phyloP scores from a whole-genome alignment of 2,797 vertebrate species.

The Chrosomus eos region DNA sequence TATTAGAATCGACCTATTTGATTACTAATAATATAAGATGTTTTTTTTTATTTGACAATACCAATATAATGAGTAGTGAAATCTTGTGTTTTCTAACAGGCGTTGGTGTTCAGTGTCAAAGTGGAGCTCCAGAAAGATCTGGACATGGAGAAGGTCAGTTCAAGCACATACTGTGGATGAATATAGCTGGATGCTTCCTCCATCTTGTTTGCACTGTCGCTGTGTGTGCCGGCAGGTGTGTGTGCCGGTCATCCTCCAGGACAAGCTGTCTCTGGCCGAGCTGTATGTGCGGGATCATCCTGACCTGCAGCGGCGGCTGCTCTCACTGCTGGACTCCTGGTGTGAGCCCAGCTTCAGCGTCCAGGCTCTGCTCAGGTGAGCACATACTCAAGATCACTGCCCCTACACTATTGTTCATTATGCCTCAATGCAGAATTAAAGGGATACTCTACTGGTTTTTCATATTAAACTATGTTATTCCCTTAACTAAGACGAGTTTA shows the following conservation, averaged over 20 bases:
- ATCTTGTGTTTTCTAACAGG: slow-evolving; percentile 63
- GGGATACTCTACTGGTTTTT: too few species aligned
- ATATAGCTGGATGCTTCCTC: too few species aligned
- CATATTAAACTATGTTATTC: too few species aligned
- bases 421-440: not conserved
- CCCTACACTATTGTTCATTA: not conserved
- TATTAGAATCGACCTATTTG: not conserved
- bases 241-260: slow-evolving; percentile 76
- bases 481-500: too few species aligned
- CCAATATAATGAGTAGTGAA: not conserved
- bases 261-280: slow-evolving; percentile 75
- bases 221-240: slow-evolving; percentile 70
- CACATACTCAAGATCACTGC: not conserved
- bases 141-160: slow-evolving; percentile 78
- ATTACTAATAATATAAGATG: too few species aligned
- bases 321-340: slow-evolving; percentile 79
- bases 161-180: not conserved
- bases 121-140: slow-evolving; percentile 75
- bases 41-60: not conserved
- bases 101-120: slow-evolving; percentile 68
- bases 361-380: slow-evolving; percentile 57
- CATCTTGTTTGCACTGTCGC: not conserved
- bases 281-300: slow-evolving; percentile 69
- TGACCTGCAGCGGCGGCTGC: slow-evolving; percentile 71
- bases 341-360: slow-evolving; percentile 70